These are phyloP conservation scores for Bombus pyrosoma DNA, from an alignment of 1,140 invertebrate genomes.

Conservation along the genomic window DNA sequence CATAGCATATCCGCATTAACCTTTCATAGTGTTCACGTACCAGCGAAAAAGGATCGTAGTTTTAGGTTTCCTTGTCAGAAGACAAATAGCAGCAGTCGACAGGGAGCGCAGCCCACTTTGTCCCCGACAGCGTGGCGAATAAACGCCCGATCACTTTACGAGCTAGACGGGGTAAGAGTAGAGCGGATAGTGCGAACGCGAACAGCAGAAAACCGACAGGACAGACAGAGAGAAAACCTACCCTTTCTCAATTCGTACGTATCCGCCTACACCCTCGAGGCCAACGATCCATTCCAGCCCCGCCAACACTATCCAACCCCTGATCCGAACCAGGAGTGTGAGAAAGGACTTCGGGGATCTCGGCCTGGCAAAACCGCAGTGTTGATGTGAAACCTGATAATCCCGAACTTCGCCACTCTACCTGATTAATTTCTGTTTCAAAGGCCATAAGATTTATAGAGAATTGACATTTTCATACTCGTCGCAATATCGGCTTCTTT, in stretches of 20 bases:
- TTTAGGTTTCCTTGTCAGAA: constrained; percentile 70
- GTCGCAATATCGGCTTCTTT: neutral
- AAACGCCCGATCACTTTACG: constrained; percentile 75
- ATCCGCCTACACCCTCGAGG: constrained; percentile 70
- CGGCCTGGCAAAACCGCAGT: constrained; percentile 60
- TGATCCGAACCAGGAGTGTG: constrained; percentile 31
- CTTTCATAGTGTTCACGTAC: constrained; percentile 66
- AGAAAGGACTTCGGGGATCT: constrained; percentile 55
- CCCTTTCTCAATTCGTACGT: constrained; percentile 69
- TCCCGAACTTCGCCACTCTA: constrained; percentile 61
- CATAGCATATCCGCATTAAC: constrained; percentile 61
- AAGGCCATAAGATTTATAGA: constrained; percentile 46
- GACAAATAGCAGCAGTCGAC: constrained; percentile 75
- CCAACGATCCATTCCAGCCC: constrained; percentile 67
- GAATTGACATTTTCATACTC: neutral
- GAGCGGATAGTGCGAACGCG: constrained; percentile 55
- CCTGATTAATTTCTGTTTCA: constrained; percentile 69
- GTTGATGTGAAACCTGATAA: constrained; percentile 70
- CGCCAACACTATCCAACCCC: constrained; percentile 66
- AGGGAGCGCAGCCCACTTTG: constrained; percentile 75
- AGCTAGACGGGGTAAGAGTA: constrained; percentile 60
- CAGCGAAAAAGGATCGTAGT: constrained; percentile 68
- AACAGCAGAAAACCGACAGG: constrained; percentile 40
- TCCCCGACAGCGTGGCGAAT: constrained; percentile 70
- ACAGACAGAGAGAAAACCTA: constrained; percentile 51